Evolutionary conservation across 2,888 invertebrate genomes (phyloP).

Genomic region (Liopterus haemorrhoidalis): DNA sequence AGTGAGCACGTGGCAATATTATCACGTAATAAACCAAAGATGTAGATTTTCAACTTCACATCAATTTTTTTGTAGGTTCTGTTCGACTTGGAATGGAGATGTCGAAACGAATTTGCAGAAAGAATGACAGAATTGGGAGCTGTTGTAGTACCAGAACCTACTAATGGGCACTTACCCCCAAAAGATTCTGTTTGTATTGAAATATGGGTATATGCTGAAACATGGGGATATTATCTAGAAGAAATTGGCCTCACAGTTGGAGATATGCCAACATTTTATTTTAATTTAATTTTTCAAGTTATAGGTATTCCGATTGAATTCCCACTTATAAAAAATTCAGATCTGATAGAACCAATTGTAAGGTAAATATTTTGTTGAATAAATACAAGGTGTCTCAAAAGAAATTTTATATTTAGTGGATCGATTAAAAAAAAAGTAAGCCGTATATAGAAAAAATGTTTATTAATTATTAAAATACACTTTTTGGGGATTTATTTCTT

Average conservation of each 20-base stretch:
- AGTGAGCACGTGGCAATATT: too few species aligned
- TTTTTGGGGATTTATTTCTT: too few species aligned
- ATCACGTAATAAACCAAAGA: too few species aligned
- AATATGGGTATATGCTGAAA: slow-evolving; percentile 44
- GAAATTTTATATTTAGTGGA: background rate
- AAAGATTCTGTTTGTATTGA: slow-evolving; percentile 37
- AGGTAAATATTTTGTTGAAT: slow-evolving; percentile 32
- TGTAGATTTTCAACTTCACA: too few species aligned
- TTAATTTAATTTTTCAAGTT: slow-evolving; percentile 42
- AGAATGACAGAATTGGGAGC: slow-evolving; percentile 11
- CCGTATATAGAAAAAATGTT: too few species aligned
- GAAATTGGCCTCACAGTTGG: slow-evolving; percentile 43
- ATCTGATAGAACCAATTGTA: slow-evolving; percentile 36
- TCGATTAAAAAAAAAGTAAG: too few species aligned
- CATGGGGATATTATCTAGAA: slow-evolving; percentile 47
- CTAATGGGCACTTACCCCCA: slow-evolving; percentile 33
- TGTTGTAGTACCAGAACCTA: slow-evolving; percentile 37
- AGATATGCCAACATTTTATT: slow-evolving; percentile 40
- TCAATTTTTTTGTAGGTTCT: too few species aligned
- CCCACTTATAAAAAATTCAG: slow-evolving; percentile 40
- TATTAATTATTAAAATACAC: too few species aligned
- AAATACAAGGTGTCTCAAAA: slow-evolving; percentile 5
- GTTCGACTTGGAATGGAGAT: background rate
- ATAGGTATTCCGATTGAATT: slow-evolving; percentile 42
- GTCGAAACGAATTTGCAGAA: background rate